phyloP scores from a whole-genome alignment of 2,113 vertebrate genomes.

The Nibea coibor region DNA sequence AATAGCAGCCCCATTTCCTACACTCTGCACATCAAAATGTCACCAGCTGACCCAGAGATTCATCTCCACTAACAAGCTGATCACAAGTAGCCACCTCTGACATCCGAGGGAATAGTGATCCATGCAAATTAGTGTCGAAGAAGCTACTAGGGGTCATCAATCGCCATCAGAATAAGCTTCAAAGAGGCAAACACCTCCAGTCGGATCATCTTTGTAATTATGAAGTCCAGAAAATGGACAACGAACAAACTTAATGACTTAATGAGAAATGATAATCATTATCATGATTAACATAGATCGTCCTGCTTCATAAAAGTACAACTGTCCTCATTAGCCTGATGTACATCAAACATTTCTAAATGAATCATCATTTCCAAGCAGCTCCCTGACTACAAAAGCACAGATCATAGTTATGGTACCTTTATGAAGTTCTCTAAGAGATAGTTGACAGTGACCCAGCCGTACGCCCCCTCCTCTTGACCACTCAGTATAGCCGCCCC shows the following conservation, averaged over 20 bases:
- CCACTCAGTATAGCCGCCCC: slow-evolving; percentile 87
- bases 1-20: background rate
- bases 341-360: background rate
- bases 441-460: slow-evolving; percentile 93
- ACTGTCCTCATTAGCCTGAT: background rate
- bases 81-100: background rate
- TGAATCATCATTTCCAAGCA: background rate
- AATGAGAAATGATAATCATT: background rate
- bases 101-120: background rate
- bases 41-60: background rate
- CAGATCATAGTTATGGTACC: slow-evolving; percentile 70
- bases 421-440: slow-evolving; percentile 89
- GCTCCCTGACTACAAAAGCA: background rate
- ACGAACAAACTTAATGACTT: background rate
- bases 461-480: slow-evolving; percentile 87
- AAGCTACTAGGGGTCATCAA: slow-evolving; percentile 54
- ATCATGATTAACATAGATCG: background rate
- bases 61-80: background rate
- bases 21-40: background rate
- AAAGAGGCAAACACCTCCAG: background rate
- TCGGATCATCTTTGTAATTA: background rate
- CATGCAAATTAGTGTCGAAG: background rate
- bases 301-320: background rate
- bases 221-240: background rate
- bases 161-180: background rate